Evolutionary conservation across 2,113 vertebrate species (phyloP).

Genomic region (Dinomys branickii): DNA sequence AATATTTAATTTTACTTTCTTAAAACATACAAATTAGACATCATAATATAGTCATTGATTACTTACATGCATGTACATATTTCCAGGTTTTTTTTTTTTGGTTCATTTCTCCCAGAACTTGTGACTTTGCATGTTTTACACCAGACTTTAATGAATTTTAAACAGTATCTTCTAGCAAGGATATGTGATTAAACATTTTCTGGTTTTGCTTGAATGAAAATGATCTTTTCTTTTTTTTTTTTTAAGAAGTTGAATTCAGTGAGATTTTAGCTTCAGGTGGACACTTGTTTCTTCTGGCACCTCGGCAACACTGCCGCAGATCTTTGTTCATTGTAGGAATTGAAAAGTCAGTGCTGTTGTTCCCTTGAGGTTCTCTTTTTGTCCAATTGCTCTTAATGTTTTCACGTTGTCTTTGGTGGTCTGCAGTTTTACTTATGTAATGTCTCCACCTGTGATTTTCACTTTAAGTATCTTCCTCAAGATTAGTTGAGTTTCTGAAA

Average conservation of each 20-base stretch:
- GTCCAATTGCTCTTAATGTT: not conserved
- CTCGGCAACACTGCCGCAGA: not conserved
- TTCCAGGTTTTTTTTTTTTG: not conserved
- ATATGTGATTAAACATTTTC: not conserved
- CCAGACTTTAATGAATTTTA: not conserved
- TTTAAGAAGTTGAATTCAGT: not conserved
- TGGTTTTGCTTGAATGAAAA: not conserved
- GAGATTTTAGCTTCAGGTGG: not conserved
- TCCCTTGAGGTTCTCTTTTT: not conserved
- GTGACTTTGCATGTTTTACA: not conserved
- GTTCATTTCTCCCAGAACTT: not conserved
- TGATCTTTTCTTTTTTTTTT: not conserved
- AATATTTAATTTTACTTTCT: constrained; percentile 15
- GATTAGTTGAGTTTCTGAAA: not conserved
- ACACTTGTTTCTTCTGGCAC: not conserved
- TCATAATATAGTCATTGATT: not conserved
- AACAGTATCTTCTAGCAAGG: not conserved
- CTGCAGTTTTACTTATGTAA: not conserved
- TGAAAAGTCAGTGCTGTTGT: not conserved
- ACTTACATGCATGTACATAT: not conserved
- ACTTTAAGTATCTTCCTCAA: not conserved
- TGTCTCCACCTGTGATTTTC: not conserved
- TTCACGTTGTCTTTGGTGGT: not conserved
- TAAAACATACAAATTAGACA: not conserved
- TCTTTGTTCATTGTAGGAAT: not conserved